phyloP scores from a whole-genome alignment of 2,113 vertebrate genomes.

The Paralichthys olivaceus region DNA sequence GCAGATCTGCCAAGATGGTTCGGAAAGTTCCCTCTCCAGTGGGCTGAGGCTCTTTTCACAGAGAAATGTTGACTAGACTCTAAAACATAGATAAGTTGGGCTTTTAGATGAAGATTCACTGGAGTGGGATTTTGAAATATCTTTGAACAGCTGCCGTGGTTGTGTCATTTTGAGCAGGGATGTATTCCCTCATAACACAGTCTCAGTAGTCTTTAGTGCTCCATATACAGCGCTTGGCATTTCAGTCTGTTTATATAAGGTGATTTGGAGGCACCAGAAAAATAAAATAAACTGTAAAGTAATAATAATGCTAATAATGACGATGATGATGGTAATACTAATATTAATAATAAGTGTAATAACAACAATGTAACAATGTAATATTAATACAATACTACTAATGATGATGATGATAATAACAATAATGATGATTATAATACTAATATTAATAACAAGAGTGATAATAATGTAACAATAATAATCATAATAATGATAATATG shows the following conservation, averaged over 20 bases:
- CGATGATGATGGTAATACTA: no score
- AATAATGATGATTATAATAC: no score
- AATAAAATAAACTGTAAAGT: neutral
- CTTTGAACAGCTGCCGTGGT: slow-evolving; percentile 29
- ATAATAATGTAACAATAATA: no score
- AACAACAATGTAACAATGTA: no score
- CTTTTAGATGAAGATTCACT: slow-evolving; percentile 43
- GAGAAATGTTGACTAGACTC: slow-evolving; percentile 49
- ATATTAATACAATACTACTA: no score
- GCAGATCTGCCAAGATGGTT: slow-evolving; percentile 39
- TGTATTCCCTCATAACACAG: slow-evolving; percentile 10
- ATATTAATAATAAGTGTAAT: no score
- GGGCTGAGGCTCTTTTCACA: slow-evolving; percentile 33
- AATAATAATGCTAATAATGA: neutral
- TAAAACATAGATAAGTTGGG: slow-evolving; percentile 59
- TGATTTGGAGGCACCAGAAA: neutral
- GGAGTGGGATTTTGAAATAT: slow-evolving; percentile 21
- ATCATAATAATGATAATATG: no score
- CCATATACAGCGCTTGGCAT: neutral
- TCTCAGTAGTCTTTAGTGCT: slow-evolving; percentile 13
- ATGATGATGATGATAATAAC: no score
- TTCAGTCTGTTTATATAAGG: slow-evolving; percentile 18
- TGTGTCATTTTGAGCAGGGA: slow-evolving; percentile 37
- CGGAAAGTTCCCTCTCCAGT: slow-evolving; percentile 49
- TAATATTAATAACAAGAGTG: no score